Evolutionary conservation across 2,797 vertebrate genomes (phyloP).

Genomic region (Lagodon rhomboides): DNA sequence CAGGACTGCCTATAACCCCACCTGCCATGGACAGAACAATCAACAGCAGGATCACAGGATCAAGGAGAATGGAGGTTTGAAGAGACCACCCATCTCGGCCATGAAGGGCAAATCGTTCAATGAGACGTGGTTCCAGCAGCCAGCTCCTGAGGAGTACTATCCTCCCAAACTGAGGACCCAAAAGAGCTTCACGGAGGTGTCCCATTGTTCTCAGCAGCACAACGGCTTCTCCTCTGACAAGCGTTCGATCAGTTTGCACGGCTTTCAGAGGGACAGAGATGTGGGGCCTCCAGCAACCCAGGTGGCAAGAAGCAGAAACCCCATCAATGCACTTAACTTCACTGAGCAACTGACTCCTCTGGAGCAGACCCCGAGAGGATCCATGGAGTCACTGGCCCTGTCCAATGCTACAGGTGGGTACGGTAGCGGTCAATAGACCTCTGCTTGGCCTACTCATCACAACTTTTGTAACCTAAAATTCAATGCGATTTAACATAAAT

Average conservation of each 20-base stretch:
- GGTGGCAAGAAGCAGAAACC: slow-evolving; percentile 92
- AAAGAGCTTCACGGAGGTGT: slow-evolving; percentile 92
- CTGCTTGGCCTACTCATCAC: not conserved
- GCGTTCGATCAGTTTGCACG: slow-evolving; percentile 92
- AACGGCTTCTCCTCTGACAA: slow-evolving; percentile 91
- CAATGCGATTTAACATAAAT: not conserved
- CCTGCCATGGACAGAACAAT: slow-evolving; percentile 81
- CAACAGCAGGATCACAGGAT: slow-evolving; percentile 88
- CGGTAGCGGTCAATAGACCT: not conserved
- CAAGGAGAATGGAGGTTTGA: slow-evolving; percentile 89
- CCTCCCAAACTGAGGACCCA: slow-evolving; percentile 91
- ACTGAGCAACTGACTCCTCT: slow-evolving; percentile 92
- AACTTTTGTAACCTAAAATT: not conserved
- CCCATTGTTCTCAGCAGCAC: slow-evolving; percentile 79
- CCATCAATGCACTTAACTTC: slow-evolving; percentile 95
- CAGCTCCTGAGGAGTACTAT: slow-evolving; percentile 90
- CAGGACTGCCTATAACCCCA: slow-evolving; percentile 89
- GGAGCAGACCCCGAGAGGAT: slow-evolving; percentile 94
- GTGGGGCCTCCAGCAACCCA: slow-evolving; percentile 80
- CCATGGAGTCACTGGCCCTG: slow-evolving; percentile 95
- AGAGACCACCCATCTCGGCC: slow-evolving; percentile 89
- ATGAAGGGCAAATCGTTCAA: slow-evolving; percentile 93
- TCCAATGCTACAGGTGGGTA: slow-evolving; percentile 93
- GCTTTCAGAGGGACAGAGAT: slow-evolving; percentile 90
- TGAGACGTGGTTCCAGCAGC: slow-evolving; percentile 91